A percentile compares a stretch with the other conserved stretches of the same genome.
phyloP scores from a whole-genome alignment of 2,888 invertebrate species.

The Odontocolon sp. region DNA sequence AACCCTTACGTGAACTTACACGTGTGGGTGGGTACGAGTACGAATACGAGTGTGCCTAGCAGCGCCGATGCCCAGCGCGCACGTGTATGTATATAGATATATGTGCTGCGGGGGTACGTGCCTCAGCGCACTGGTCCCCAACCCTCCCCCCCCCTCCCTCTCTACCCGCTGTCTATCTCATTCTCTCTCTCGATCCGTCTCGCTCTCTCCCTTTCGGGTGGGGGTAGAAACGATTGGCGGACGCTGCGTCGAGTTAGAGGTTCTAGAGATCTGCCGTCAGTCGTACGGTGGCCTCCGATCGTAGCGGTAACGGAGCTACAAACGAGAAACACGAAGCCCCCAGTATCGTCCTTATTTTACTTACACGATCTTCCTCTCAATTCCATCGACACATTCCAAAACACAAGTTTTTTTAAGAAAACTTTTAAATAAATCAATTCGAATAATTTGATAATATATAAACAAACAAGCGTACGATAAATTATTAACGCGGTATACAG shows the following conservation, averaged over 20 bases:
- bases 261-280: conserved; percentile 77
- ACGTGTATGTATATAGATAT: conserved; percentile 50
- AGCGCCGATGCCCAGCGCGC: conserved; percentile 55
- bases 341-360: conserved; percentile 52
- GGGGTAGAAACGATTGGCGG: conserved; percentile 74
- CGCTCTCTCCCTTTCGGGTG: conserved; percentile 54
- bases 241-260: conserved; percentile 77
- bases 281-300: conserved; percentile 77
- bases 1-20: conserved; percentile 42
- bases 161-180: not conserved
- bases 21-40: conserved; percentile 15
- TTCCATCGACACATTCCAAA: not conserved
- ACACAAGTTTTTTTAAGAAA: not conserved
- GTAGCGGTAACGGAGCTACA: conserved; percentile 66
- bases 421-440: not conserved
- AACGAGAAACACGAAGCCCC: conserved; percentile 54
- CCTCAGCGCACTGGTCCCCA: conserved; percentile 53
- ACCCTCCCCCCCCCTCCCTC: conserved; percentile 18
- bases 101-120: conserved; percentile 53
- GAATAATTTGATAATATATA: not conserved
- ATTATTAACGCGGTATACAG: not conserved
- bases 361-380: conserved; percentile 34
- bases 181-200: conserved; percentile 33
- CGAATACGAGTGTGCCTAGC: conserved; percentile 13
- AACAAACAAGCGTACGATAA: not conserved